These are phyloP conservation scores for Phorcus lineatus DNA, from an alignment of 2,888 invertebrate species.

Conservation along the genomic window DNA sequence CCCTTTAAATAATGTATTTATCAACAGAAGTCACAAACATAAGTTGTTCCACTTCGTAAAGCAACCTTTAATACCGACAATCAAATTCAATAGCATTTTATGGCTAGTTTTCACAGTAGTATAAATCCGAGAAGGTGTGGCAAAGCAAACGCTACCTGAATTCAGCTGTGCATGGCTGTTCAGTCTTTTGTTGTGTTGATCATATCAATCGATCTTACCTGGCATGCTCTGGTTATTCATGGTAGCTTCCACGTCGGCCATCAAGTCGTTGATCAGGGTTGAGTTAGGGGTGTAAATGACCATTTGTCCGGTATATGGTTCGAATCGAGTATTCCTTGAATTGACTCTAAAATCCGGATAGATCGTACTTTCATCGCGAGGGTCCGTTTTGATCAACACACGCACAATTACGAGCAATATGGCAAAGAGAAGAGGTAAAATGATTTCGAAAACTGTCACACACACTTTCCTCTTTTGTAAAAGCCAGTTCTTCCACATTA, in stretches of 20 bases:
- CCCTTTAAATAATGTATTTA: too few species aligned
- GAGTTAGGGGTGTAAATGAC: slow-evolving; percentile 19
- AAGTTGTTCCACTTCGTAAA: too few species aligned
- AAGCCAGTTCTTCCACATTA: slow-evolving; percentile 23
- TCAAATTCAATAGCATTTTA: too few species aligned
- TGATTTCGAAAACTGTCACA: slow-evolving; percentile 8
- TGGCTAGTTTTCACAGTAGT: too few species aligned
- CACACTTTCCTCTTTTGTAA: neutral
- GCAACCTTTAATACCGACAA: too few species aligned
- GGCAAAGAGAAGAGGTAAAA: neutral
- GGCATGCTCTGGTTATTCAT: neutral
- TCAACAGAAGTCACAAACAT: too few species aligned
- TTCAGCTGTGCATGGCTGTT: too few species aligned
- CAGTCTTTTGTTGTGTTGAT: too few species aligned
- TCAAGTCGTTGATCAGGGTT: neutral
- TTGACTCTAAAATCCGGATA: neutral
- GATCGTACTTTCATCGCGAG: slow-evolving; percentile 10
- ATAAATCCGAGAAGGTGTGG: too few species aligned
- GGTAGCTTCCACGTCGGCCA: slow-evolving; percentile 11
- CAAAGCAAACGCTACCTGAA: too few species aligned
- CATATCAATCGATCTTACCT: neutral
- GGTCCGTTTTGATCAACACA: slow-evolving; percentile 10
- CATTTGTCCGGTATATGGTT: neutral
- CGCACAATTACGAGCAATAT: neutral
- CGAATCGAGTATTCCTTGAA: neutral